Evolutionary conservation across 2,113 vertebrate species (phyloP).

Genomic region (Thunnus maccoyii): DNA sequence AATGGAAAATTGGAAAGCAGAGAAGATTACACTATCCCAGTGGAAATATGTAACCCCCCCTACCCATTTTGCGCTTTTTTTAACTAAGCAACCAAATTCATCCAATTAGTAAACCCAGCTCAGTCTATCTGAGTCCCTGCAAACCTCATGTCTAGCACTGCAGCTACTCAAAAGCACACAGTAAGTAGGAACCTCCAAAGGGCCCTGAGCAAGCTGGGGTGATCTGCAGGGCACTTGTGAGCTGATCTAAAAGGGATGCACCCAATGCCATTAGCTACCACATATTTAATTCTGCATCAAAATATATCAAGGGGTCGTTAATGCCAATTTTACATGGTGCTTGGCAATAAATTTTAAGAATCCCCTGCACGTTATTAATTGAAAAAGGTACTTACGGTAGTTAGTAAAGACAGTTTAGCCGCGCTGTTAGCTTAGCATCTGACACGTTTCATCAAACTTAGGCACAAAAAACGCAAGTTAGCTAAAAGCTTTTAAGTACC

Average conservation of each 20-base stretch:
- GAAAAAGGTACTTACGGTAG: not conserved
- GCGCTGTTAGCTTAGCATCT: constrained; percentile 47
- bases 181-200: not conserved
- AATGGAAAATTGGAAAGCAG: not conserved
- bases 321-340: not conserved
- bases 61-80: too few species aligned
- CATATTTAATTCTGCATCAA: not conserved
- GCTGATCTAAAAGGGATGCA: too few species aligned
- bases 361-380: accelerated
- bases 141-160: too few species aligned
- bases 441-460: not conserved
- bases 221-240: not conserved
- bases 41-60: not conserved
- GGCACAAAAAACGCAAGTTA: not conserved
- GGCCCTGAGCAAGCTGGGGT: too few species aligned
- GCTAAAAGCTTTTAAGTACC: not conserved
- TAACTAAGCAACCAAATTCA: not conserved
- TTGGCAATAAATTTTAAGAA: not conserved
- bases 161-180: not conserved
- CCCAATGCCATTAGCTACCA: not conserved
- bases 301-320: accelerated
- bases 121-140: not conserved
- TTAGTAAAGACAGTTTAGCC: not conserved
- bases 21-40: not conserved
- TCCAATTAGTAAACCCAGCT: not conserved